These are phyloP conservation scores for Osmoderma eremita DNA, from an alignment of 2,888 invertebrate species.

Conservation along the genomic window DNA sequence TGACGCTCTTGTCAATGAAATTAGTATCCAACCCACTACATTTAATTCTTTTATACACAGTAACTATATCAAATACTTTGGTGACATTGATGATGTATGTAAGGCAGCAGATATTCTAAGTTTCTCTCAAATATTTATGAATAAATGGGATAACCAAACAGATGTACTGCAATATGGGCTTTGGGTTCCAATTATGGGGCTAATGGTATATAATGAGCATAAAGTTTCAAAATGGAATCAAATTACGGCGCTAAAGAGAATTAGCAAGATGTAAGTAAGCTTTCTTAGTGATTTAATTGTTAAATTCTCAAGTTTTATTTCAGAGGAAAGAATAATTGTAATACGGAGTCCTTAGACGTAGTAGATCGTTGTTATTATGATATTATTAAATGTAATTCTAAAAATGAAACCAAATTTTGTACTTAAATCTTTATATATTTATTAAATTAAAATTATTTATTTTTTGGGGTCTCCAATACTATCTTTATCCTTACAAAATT, in stretches of 20 bases:
- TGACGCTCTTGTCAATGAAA: conserved; percentile 73
- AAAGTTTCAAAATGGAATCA: conserved; percentile 80
- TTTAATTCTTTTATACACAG: conserved; percentile 78
- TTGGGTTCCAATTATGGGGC: conserved; percentile 73
- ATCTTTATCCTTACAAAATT: conserved; percentile 57
- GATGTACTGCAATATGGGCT: conserved; percentile 66
- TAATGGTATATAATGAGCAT: conserved; percentile 77
- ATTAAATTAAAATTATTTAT: conserved; percentile 36
- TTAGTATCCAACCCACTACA: conserved; percentile 72
- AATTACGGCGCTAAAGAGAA: conserved; percentile 67
- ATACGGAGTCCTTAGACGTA: conserved; percentile 43
- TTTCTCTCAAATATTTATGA: conserved; percentile 74
- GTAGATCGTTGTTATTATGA: conserved; percentile 56
- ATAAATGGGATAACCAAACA: conserved; percentile 69
- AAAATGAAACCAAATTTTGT: conserved; percentile 45
- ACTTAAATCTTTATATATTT: conserved; percentile 36
- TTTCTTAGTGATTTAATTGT: conserved; percentile 7
- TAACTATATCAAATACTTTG: conserved; percentile 79
- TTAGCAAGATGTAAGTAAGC: conserved; percentile 51
- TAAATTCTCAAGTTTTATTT: conserved; percentile 27
- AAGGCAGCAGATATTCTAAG: conserved; percentile 75
- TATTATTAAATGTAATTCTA: conserved; percentile 49
- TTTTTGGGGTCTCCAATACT: conserved; percentile 50
- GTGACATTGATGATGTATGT: conserved; percentile 71
- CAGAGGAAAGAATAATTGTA: conserved; percentile 35